These are phyloP conservation scores for Mechanitis mazaeus DNA, from an alignment of 2,888 invertebrate genomes.

Conservation along the genomic window DNA sequence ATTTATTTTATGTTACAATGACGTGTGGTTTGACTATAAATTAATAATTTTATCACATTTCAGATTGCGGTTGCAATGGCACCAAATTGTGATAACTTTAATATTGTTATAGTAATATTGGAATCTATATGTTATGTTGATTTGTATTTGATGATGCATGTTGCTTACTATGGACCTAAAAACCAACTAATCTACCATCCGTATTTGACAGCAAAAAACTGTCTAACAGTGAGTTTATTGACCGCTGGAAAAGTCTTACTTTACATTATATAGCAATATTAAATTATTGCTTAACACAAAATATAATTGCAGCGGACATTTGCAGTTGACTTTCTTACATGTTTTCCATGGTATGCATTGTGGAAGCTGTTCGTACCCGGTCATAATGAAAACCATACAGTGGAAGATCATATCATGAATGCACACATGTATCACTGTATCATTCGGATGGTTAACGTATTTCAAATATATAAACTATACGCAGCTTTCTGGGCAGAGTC, in stretches of 20 bases:
- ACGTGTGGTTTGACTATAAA: neutral
- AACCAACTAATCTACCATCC: conserved; percentile 74
- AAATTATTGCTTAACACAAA: neutral
- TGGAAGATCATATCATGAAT: conserved; percentile 45
- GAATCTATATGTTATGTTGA: conserved; percentile 68
- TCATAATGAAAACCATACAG: conserved; percentile 53
- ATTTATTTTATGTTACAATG: neutral
- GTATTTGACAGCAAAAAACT: conserved; percentile 68
- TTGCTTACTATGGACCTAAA: conserved; percentile 68
- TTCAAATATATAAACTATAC: conserved; percentile 67
- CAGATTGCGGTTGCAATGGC: conserved; percentile 61
- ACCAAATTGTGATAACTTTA: conserved; percentile 51
- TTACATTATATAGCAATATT: neutral
- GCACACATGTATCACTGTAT: conserved; percentile 58
- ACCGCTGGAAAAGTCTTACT: neutral
- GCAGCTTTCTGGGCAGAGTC: conserved; percentile 64
- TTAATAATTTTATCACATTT: conserved; percentile 22
- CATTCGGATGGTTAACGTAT: conserved; percentile 56
- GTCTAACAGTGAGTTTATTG: conserved; percentile 49
- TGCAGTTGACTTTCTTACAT: conserved; percentile 59
- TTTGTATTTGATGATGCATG: conserved; percentile 69
- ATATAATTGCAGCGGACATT: conserved; percentile 55
- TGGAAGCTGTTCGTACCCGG: conserved; percentile 52
- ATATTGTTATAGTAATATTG: conserved; percentile 47
- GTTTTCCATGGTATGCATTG: conserved; percentile 68